Evolutionary conservation across 2,888 invertebrate species (phyloP).

Genomic region (Heliconius aoede): DNA sequence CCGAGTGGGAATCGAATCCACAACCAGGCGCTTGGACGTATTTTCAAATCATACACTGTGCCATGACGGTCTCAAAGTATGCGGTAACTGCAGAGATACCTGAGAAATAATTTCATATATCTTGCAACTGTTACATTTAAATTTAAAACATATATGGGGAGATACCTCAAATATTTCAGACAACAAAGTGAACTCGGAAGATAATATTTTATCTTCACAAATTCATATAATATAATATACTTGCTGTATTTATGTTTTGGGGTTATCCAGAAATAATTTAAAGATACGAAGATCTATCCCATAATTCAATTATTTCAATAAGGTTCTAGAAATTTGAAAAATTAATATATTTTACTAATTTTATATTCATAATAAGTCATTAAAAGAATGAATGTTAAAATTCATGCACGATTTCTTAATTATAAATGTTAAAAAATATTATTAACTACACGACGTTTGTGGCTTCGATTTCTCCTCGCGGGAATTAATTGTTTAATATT

Average conservation of each 20-base stretch:
- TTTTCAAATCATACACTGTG: no score
- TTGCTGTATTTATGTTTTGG: neutral
- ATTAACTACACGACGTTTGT: neutral
- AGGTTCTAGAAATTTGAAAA: neutral
- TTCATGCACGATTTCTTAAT: neutral
- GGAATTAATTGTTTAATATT: neutral
- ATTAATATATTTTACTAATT: no score
- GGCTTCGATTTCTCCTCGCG: neutral
- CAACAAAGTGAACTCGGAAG: neutral
- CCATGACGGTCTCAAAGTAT: no score
- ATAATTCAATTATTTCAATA: neutral
- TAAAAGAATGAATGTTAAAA: neutral
- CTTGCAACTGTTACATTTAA: neutral
- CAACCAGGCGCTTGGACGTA: no score
- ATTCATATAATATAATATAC: no score
- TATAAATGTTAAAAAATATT: neutral
- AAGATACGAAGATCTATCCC: conserved; percentile 6
- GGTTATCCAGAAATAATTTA: neutral
- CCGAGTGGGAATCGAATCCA: no score
- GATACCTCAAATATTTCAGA: neutral
- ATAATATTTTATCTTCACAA: neutral
- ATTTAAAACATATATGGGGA: neutral
- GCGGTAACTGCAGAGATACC: neutral
- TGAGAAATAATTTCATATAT: neutral
- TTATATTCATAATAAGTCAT: neutral